These are phyloP conservation scores for Amphiura filiformis DNA, from an alignment of 35 echinoderm and acorn worm species.

Conservation along the genomic window DNA sequence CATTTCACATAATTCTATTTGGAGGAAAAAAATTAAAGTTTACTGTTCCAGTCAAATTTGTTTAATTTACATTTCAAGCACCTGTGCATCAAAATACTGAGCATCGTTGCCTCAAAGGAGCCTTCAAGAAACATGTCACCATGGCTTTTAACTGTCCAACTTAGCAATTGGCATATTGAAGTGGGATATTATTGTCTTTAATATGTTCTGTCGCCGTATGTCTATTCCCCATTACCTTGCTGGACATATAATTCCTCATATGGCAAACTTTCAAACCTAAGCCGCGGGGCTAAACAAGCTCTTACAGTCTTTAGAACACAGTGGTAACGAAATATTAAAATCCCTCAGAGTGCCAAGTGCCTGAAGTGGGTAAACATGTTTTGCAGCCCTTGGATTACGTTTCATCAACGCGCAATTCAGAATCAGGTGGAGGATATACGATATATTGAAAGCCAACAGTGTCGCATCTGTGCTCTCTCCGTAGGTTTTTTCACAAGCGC, in stretches of 20 bases:
- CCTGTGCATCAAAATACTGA: too few relatives aligned
- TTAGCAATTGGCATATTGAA: too few relatives aligned
- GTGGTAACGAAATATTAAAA: background rate
- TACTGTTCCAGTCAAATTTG: too few relatives aligned
- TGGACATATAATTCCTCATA: background rate
- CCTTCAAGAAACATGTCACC: too few relatives aligned
- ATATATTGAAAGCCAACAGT: background rate
- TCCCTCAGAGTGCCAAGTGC: background rate
- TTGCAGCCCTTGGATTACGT: background rate
- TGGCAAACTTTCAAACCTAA: background rate
- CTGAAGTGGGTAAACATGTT: conserved; percentile 1
- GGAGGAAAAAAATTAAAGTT: too few relatives aligned
- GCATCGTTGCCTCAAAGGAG: too few relatives aligned
- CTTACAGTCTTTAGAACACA: background rate
- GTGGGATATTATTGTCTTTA: background rate
- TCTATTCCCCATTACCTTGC: background rate
- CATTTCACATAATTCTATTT: too few relatives aligned
- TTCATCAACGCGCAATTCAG: background rate
- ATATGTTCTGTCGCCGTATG: background rate
- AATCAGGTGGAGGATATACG: background rate
- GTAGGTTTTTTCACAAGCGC: too few relatives aligned
- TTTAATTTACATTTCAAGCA: too few relatives aligned
- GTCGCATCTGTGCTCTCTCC: background rate
- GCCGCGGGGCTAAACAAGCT: background rate
- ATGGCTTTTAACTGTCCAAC: too few relatives aligned